Evolutionary conservation across 1,140 invertebrate genomes (phyloP), one percentile per base, ranked within the genome.

Genomic region (Ips typographus): DNA sequence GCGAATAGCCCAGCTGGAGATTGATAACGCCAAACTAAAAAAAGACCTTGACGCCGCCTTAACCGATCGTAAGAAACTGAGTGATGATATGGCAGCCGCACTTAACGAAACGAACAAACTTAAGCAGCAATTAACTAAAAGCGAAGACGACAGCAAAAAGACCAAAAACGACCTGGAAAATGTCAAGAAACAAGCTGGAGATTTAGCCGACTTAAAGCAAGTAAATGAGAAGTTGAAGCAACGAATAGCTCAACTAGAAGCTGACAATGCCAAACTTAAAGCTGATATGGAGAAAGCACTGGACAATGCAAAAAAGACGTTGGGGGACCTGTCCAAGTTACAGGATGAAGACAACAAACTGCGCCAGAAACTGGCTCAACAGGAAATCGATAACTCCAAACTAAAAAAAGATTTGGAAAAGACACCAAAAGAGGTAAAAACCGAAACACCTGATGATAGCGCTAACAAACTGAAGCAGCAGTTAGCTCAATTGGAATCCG

Each of bases 161-260:
- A 7, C 71, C 37, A 72, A 71, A 52, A 62, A 66, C 22, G 65
- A 73, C 39, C 42, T 74, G 39, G 65, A 63, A n/a, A 63, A 71
- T 40, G 36, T 22, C 7, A 69, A 55, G 56, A 68, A 70, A 5
- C 8, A 36, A 1, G 8, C 41, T 2, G 43, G 37, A 4, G 61
- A 68, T 51, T 5, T 36, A 22, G 59, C 47, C 3, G 42, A 38
- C 3, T 47, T 72, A n/a, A 68, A 68, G 49, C 57, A 59, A 6
- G 68, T 68, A 68, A 61, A 70, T 40, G 40, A 47, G 1, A 72
- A 70, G 43, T 22, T 69, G 3, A 73, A 69, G 58, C 65, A 73
- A 47, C 44, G 56, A 8, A 7, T 71, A 3, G 62, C 60, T 3
- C 59, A 71, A 39, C 58, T 73, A 36, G 68, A 68, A 68, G 3